phyloP scores from a whole-genome alignment of 2,888 invertebrate genomes.

The Cryptocephalus moraei region DNA sequence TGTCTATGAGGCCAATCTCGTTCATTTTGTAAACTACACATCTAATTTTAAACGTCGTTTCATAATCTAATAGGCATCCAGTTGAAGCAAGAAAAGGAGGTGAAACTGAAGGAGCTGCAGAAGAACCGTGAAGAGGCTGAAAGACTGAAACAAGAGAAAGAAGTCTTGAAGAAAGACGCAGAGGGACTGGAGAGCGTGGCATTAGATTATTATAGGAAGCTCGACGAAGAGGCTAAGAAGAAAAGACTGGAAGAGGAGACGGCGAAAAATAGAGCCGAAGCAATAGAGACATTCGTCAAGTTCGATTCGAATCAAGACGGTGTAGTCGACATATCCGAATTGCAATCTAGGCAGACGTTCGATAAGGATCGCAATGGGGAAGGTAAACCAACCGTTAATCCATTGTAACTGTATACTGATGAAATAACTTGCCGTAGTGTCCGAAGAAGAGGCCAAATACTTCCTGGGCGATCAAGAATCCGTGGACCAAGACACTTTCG shows the following conservation, averaged over 20 bases:
- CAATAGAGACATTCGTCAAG: slow-evolving; percentile 60
- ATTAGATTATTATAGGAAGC: slow-evolving; percentile 58
- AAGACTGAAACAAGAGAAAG: slow-evolving; percentile 65
- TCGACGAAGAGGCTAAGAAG: slow-evolving; percentile 53
- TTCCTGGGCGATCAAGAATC: slow-evolving; percentile 61
- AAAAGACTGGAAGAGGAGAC: slow-evolving; percentile 49
- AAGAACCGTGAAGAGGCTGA: slow-evolving; percentile 71
- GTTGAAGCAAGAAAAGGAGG: slow-evolving; percentile 62
- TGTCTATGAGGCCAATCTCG: no score
- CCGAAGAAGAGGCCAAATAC: slow-evolving; percentile 74
- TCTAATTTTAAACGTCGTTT: slow-evolving; percentile 1
- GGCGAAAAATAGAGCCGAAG: slow-evolving; percentile 49
- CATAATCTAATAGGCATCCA: slow-evolving; percentile 45
- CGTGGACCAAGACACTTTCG: slow-evolving; percentile 57
- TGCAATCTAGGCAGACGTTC: slow-evolving; percentile 64
- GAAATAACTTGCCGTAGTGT: slow-evolving; percentile 41
- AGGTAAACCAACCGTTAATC: slow-evolving; percentile 18
- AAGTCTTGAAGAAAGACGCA: slow-evolving; percentile 55
- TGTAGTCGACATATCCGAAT: slow-evolving; percentile 55
- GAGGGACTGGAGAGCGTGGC: slow-evolving; percentile 68
- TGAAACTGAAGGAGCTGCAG: slow-evolving; percentile 58
- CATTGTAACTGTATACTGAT: background rate
- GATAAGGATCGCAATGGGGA: slow-evolving; percentile 85
- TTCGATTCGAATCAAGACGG: slow-evolving; percentile 77
- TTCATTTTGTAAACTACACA: no score